Conservation (phyloP, 2,888 invertebrate genomes). For the Lasioglossum pauxillum region DNA sequence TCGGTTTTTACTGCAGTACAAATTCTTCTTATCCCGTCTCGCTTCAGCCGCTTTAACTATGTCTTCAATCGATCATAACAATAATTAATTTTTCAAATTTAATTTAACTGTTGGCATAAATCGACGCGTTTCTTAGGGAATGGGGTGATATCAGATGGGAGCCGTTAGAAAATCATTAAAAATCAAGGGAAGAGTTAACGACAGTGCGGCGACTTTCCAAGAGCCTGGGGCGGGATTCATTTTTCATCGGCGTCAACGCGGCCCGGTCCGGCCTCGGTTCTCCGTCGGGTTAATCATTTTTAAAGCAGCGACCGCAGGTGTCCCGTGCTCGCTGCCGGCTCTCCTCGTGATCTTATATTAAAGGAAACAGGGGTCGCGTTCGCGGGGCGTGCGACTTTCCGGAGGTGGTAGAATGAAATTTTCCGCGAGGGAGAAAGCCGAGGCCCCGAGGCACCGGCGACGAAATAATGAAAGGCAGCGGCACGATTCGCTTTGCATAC, state of each 20-base stretch:
- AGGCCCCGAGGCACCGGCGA: conserved; percentile 3
- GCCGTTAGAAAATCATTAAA: conserved; percentile 43
- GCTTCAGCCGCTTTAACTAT: neutral
- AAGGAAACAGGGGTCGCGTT: conserved; percentile 30
- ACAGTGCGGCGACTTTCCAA: conserved; percentile 69
- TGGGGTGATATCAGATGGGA: conserved; percentile 14
- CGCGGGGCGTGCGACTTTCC: conserved; percentile 51
- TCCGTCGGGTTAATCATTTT: conserved; percentile 80
- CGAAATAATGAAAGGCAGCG: conserved; percentile 74
- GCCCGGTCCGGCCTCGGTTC: conserved; percentile 37
- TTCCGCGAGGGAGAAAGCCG: conserved; percentile 54
- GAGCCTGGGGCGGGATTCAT: conserved; percentile 68
- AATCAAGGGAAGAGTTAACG: conserved; percentile 71
- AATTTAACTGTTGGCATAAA: neutral
- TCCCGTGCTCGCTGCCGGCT: conserved; percentile 55
- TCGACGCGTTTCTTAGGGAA: neutral
- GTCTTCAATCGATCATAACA: neutral
- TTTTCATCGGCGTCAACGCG: conserved; percentile 75
- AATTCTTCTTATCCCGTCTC: neutral
- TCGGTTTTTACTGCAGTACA: neutral
- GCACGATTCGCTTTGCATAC: conserved; percentile 76
- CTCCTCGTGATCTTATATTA: conserved; percentile 62
- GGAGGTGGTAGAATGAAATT: conserved; percentile 72
- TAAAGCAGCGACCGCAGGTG: conserved; percentile 79
- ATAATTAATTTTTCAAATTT: neutral